Base-by-base conservation (phyloP, 2,113 vertebrate species). In the Actinemys pallida region DNA sequence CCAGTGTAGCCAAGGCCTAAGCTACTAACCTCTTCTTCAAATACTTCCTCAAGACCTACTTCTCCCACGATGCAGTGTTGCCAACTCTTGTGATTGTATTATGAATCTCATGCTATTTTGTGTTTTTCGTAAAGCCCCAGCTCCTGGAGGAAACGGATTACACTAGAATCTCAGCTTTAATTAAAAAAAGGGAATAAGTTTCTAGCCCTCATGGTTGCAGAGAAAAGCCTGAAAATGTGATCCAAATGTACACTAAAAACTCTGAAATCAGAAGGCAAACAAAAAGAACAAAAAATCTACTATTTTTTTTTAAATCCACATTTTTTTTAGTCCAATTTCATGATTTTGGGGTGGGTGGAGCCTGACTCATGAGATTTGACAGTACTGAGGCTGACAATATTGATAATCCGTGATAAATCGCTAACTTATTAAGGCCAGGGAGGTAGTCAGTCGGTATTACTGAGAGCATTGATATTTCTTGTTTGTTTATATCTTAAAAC, bases 161-260 rank as follows among this genome's bases (percentile, higher is more conserved):
- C 42, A 50, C 5, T 11, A 62, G 45, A 22, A n/a, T 45, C 79
- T 16, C 0, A 0, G 27, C 39, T 59, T 84, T 24, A 29, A 81
- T 22, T 20, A 47, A 47, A 45, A 10, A 12, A 25, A 29, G 13
- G 42, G n/a, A 29, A 10, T 3, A 0, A 27, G 8, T 59, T 69
- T n/a, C 81, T 45, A 19, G 42, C 11, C 65, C 29, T 5, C n/a
- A 81, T 8, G 25, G 13, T 11, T 65, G 82, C 62, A 65, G 72
- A 25, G 8, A 1, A 1, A 65, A 91, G 39, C 59, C 86, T 2
- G 53, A 81, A 47, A 85, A 65, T 4, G 75, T 50, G 8, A 27
- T 62, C 62, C 39, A 76, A 47, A 62, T 54, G 39, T 81, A 82
- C 53, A 25, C 53, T 54, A 20, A 59, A 62, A 89, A 52, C 87